Percentiles rank a stretch among this genome's conserved stretches.
phyloP scores from a whole-genome alignment of 2,797 vertebrate genomes.

The Cryptoprocta ferox region DNA sequence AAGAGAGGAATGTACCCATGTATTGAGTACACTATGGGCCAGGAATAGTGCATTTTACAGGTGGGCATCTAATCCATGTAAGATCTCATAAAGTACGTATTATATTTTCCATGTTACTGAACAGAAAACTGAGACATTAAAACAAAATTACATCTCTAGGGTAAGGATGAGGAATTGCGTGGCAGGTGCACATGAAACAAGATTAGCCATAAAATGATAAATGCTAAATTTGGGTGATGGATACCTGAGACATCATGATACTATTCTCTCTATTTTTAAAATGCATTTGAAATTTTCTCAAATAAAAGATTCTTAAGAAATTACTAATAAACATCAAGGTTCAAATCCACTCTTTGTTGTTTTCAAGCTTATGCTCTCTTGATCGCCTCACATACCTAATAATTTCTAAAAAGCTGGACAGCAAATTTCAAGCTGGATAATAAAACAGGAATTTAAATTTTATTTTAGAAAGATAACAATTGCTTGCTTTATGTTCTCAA shows the following conservation, averaged over 20 bases:
- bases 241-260: neutral
- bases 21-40: neutral
- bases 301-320: neutral
- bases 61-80: neutral
- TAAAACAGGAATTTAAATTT: neutral
- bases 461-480: constrained; percentile 13
- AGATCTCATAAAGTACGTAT: neutral
- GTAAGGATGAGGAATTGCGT: neutral
- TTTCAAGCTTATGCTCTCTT: neutral
- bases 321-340: neutral
- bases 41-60: neutral
- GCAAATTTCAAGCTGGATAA: neutral
- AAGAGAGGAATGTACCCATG: neutral
- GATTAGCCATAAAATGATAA: neutral
- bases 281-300: neutral
- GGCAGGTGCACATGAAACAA: neutral
- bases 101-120: neutral
- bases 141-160: neutral
- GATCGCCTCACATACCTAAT: neutral
- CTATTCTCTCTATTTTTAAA: neutral
- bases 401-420: constrained; percentile 11
- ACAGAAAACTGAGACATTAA: neutral
- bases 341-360: neutral
- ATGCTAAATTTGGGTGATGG: neutral
- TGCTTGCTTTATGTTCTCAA: neutral